Conservation (phyloP, 2,113 vertebrate species). For the Jaculus jaculus region DNA sequence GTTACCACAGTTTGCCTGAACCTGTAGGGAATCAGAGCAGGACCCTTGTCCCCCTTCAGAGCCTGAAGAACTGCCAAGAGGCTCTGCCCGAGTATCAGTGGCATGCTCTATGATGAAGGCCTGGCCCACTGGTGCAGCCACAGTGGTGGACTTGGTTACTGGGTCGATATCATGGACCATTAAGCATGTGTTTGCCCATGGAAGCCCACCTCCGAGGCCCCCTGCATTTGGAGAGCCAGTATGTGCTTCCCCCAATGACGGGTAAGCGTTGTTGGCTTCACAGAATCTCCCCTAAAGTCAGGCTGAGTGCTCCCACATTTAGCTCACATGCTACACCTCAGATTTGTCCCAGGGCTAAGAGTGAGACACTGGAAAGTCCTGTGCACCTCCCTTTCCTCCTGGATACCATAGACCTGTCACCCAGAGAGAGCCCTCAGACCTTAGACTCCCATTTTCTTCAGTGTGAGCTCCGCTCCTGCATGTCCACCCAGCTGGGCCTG, state of each 20-base stretch:
- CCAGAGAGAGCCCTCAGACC: neutral
- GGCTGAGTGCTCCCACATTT: neutral
- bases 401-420: neutral
- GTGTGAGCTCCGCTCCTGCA: neutral
- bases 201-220: neutral
- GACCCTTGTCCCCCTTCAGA: too few species aligned
- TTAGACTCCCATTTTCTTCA: neutral
- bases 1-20: neutral
- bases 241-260: neutral
- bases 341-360: accelerated
- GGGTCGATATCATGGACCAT: neutral
- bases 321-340: neutral
- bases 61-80: too few species aligned
- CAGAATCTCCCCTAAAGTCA: too few species aligned
- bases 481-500: neutral
- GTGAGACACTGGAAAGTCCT: neutral
- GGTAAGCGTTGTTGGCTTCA: accelerated
- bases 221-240: neutral
- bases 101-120: neutral
- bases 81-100: neutral
- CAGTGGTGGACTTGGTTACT: neutral
- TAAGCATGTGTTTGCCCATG: neutral
- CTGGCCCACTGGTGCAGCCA: too few species aligned
- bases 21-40: neutral
- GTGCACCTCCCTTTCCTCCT: neutral